Evolutionary conservation across 2,797 vertebrate species (phyloP).

Genomic region (Sarcoramphus papa): DNA sequence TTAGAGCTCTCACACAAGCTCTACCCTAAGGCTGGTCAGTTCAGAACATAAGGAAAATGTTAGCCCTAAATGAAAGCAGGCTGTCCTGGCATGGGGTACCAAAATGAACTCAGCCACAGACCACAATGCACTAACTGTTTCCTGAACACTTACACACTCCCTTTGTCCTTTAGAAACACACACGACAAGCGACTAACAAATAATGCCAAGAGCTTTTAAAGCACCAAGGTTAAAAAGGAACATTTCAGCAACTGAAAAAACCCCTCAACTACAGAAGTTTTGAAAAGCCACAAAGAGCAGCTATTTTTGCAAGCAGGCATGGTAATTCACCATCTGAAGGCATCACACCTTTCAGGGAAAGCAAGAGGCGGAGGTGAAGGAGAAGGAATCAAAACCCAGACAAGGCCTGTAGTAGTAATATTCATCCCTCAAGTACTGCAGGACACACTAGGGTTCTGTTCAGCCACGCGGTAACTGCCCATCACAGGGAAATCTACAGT

Average conservation of each 20-base stretch:
- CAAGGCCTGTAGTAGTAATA: background rate
- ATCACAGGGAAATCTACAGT: conserved; percentile 49
- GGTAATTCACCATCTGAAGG: conserved; percentile 27
- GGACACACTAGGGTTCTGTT: conserved; percentile 32
- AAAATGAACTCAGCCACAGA: conserved; percentile 29
- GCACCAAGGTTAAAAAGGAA: conserved; percentile 31
- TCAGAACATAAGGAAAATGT: background rate
- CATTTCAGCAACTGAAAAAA: background rate
- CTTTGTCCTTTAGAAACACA: conserved; percentile 64
- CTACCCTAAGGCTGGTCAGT: background rate
- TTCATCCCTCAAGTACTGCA: background rate
- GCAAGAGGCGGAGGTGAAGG: conserved; percentile 44
- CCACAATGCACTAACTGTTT: conserved; percentile 35
- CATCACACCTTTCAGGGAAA: conserved; percentile 40
- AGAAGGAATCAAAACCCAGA: conserved; percentile 54
- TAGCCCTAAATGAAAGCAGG: background rate
- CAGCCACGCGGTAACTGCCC: conserved; percentile 67
- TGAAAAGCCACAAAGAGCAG: conserved; percentile 37
- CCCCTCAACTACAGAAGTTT: background rate
- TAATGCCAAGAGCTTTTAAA: conserved; percentile 25
- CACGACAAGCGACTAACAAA: conserved; percentile 55
- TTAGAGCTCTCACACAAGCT: background rate
- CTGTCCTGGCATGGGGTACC: background rate
- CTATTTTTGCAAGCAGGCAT: background rate
- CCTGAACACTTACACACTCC: conserved; percentile 75